These are phyloP conservation scores for Molossus molossus DNA, from an alignment of 2,797 vertebrate species.

Conservation along the genomic window DNA sequence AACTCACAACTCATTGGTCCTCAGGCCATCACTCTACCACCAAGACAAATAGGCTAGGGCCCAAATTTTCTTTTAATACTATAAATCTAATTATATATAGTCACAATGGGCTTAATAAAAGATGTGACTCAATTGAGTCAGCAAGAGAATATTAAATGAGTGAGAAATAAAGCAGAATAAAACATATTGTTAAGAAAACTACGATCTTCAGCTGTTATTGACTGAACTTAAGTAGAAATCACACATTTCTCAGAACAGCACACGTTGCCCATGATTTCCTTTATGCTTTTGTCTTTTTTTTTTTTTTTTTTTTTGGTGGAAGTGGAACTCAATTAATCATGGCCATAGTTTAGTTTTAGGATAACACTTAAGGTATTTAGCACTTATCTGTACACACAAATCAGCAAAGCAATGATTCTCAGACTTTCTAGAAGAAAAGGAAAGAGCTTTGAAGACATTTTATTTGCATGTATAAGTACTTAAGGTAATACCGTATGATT, in stretches of 20 bases:
- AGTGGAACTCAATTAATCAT: background rate
- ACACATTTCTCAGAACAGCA: background rate
- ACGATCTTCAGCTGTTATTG: background rate
- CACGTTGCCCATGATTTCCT: background rate
- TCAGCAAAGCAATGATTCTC: background rate
- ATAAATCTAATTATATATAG: background rate
- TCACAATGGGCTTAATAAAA: background rate
- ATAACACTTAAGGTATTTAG: background rate
- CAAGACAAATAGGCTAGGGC: too few species aligned
- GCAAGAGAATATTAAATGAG: background rate
- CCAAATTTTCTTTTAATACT: background rate
- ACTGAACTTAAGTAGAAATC: background rate
- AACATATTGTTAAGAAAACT: background rate
- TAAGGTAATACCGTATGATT: slow-evolving; percentile 40
- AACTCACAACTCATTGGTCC: too few species aligned
- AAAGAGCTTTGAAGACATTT: background rate
- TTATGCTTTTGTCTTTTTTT: background rate
- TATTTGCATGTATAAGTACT: background rate
- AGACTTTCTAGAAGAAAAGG: background rate
- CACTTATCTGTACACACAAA: background rate
- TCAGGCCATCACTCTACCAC: too few species aligned
- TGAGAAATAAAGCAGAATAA: background rate
- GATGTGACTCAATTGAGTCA: background rate
- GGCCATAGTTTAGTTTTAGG: background rate
- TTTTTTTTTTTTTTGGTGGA: background rate